These are phyloP conservation scores for Pentamera pediparva DNA, from an alignment of 53 echinoderm and acorn worm species.

Conservation along the genomic window DNA sequence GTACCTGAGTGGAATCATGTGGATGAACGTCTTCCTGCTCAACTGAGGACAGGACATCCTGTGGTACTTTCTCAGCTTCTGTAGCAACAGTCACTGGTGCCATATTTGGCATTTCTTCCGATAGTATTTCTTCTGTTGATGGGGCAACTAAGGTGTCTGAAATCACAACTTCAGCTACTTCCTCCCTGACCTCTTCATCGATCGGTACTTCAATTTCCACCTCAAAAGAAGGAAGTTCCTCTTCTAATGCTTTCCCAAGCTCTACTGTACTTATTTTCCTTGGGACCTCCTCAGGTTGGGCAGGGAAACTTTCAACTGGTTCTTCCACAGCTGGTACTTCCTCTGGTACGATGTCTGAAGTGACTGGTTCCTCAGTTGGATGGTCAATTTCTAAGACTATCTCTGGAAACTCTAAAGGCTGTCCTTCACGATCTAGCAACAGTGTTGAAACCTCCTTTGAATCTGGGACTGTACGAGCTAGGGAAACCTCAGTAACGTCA, in stretches of 20 bases:
- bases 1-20: conserved; percentile 30
- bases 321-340: neutral
- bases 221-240: neutral
- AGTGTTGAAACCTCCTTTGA: neutral
- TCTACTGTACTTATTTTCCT: conserved; percentile 11
- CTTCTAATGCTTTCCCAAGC: neutral
- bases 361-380: neutral
- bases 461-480: neutral
- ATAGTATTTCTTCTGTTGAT: conserved; percentile 21
- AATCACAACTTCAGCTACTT: conserved; percentile 57
- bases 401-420: conserved; percentile 34
- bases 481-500: neutral
- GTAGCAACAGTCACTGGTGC: neutral
- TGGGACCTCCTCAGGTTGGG: neutral
- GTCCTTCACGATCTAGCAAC: conserved; percentile 15
- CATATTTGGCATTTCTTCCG: conserved; percentile 47
- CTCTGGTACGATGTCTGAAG: neutral
- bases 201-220: neutral
- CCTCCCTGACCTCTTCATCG: conserved; percentile 15
- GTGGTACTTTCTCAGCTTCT: conserved; percentile 45
- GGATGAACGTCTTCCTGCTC: conserved; percentile 36
- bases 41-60: conserved; percentile 26
- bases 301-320: neutral
- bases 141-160: conserved; percentile 23
- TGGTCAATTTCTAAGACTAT: conserved; percentile 24